Evolutionary conservation across 1,140 invertebrate genomes (phyloP).

Genomic region (Monomorium pharaonis): DNA sequence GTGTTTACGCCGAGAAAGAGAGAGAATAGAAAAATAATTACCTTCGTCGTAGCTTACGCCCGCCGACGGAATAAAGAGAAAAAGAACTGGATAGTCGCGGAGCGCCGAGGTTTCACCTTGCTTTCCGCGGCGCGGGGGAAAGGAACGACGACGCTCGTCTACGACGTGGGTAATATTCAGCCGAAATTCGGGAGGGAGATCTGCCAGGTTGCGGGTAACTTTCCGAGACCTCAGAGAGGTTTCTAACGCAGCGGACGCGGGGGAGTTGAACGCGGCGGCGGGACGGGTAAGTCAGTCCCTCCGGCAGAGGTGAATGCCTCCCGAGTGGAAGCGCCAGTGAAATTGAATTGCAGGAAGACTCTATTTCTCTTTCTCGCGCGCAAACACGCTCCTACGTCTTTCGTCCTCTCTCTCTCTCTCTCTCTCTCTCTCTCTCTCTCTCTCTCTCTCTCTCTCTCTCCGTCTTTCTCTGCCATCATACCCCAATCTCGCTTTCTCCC

Average conservation of each 20-base stretch:
- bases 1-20: constrained; percentile 52
- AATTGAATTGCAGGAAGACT: constrained; percentile 77
- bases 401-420: neutral
- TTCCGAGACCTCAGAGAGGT: constrained; percentile 56
- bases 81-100: constrained; percentile 1
- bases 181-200: constrained; percentile 52
- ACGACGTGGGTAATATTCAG: constrained; percentile 56
- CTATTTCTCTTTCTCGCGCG: constrained; percentile 54
- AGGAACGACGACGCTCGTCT: neutral
- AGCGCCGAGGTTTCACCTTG: constrained; percentile 29
- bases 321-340: constrained; percentile 70
- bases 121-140: neutral
- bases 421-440: neutral
- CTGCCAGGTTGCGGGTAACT: constrained; percentile 69
- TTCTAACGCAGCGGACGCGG: neutral
- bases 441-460: neutral
- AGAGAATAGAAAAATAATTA: constrained; percentile 63
- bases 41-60: constrained; percentile 3
- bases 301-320: constrained; percentile 60
- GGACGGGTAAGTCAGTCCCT: constrained; percentile 48
- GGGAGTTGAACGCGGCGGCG: neutral
- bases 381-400: constrained; percentile 38
- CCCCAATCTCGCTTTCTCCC: constrained; percentile 35
- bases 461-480: constrained; percentile 10
- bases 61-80: neutral